These are phyloP conservation scores for Caenorhabditis becei DNA, from an alignment of 2,888 invertebrate species.

Conservation along the genomic window DNA sequence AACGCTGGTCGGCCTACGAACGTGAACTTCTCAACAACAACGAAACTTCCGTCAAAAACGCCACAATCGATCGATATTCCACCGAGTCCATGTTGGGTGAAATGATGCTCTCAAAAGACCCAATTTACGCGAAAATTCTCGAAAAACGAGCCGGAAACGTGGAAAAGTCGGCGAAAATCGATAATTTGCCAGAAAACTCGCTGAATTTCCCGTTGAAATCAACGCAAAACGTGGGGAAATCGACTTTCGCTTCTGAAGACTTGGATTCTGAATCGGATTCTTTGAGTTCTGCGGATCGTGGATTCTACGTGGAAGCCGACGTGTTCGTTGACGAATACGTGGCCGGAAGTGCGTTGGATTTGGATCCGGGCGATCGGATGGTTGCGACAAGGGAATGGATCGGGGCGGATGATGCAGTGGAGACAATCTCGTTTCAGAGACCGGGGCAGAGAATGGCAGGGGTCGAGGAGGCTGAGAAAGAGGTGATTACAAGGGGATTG, in stretches of 20 bases:
- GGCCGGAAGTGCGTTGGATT: conserved; percentile 73
- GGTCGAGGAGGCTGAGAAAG: conserved; percentile 20
- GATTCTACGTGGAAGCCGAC: conserved; percentile 77
- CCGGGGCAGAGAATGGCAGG: conserved; percentile 69
- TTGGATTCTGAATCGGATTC: not conserved
- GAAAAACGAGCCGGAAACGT: conserved; percentile 30
- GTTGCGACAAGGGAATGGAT: conserved; percentile 68
- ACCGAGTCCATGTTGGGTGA: conserved; percentile 69
- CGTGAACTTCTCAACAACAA: conserved; percentile 28
- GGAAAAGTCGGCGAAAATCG: not conserved
- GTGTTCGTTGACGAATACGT: conserved; percentile 77
- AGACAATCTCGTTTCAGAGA: conserved; percentile 77
- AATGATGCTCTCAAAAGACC: conserved; percentile 61
- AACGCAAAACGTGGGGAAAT: not conserved
- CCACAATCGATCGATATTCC: conserved; percentile 32
- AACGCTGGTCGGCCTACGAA: conserved; percentile 43
- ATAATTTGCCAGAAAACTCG: not conserved
- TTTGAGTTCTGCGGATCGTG: conserved; percentile 44
- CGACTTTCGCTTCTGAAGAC: not conserved
- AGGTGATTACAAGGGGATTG: too few relatives aligned
- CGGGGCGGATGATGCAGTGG: conserved; percentile 73
- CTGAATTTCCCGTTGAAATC: conserved; percentile 36
- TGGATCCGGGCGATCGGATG: conserved; percentile 77
- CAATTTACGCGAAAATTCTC: conserved; percentile 45
- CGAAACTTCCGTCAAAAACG: not conserved